Base-by-base conservation (phyloP, 1,140 invertebrate genomes). In the Oppia nitens region DNA sequence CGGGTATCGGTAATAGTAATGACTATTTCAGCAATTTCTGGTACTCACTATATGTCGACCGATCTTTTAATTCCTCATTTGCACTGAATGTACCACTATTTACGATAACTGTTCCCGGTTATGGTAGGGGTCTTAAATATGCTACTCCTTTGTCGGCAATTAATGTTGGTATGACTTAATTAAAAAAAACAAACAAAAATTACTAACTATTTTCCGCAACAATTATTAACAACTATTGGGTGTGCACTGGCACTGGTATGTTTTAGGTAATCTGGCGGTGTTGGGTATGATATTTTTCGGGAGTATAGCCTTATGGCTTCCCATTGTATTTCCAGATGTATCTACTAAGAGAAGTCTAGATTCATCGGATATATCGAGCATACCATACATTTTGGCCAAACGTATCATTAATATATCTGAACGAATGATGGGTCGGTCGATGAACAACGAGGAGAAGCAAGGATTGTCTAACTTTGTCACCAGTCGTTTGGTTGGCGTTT, bases 341-440 rank as follows among this genome's bases (percentile, higher is more conserved):
- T 45, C 11, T 21, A 26, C 17, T 32, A 47, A n/a, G 40, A 4
- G 47, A 14, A 17, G 55, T 32, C n/a, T 52, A 28, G 29, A 54
- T 60, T 29, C 45, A 51, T 26, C 17, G 45, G 21, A 53, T 45
- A 45, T 58, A 47, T 23, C 21, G 54, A 47, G 45, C 52, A 47
- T 29, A 24, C 57, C 17, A 3, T 14, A 53, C 12, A 40, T 59
- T n/a, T 14, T 59, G 3, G 25, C 57, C 28, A 59, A 54, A 12
- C 11, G 57, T 1, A 21, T 59, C 9, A 20, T 47, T 14, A 32
- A 21, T 1, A 40, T 59, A 11, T 59, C 57, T 0, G 64, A 65
- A 53, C 62, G 57, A 23, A 12, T 66, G 20, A 65, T 66, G 65
- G 50, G n/a, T 2, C 29, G 14, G 9, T 17, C 55, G 9, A 49